Evolutionary conservation across 2,797 vertebrate genomes (phyloP), one percentile per base, ranked within the genome.

Genomic region (Melanotaenia boesemani): DNA sequence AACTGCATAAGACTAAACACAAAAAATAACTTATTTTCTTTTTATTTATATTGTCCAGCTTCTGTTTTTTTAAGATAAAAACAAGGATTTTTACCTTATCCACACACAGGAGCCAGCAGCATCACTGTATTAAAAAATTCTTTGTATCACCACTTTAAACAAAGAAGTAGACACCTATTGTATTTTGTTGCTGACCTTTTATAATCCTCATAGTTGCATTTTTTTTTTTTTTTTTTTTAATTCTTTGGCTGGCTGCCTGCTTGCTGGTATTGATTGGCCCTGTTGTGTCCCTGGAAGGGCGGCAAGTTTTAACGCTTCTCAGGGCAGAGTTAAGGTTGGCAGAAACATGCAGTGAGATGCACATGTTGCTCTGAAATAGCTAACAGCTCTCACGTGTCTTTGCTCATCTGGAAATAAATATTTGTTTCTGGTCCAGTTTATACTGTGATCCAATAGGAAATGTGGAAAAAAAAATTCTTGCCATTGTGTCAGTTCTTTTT

Each of bases 211-310:
- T n/a, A 72, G 12, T 60, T 77, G 15, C 8, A 24, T 37, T 78
- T 13, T 57, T 65, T 30, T 52, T 66, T 58, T 78, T 86, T 63
- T 60, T 78, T 28, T 70, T 52, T 80, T 86, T 74, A 64, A 24
- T 81, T 74, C 50, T 67, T 76, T 70, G 63, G 76, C 57, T 79
- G 77, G 76, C 76, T n/a, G 50, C 1, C 69, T 74, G 74, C 72
- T 79, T 68, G 66, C 70, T 63, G 7, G 54, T 80, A 88, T 89
- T 22, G 80, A 93, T 90, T 58, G 55, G 12, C 36, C 64, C 37
- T 79, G 70, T 44, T 74, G 70, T 81, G 60, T 86, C 54, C 81
- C 65, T 85, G 26, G 68, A 77, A 81, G 77, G 60, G 76, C 73
- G 24, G 41, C n/a, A 44, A 60, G 76, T 86, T 75, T 58, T 64